Conservation (phyloP, 2,797 vertebrate genomes). For the Triplophysa bombifrons region DNA sequence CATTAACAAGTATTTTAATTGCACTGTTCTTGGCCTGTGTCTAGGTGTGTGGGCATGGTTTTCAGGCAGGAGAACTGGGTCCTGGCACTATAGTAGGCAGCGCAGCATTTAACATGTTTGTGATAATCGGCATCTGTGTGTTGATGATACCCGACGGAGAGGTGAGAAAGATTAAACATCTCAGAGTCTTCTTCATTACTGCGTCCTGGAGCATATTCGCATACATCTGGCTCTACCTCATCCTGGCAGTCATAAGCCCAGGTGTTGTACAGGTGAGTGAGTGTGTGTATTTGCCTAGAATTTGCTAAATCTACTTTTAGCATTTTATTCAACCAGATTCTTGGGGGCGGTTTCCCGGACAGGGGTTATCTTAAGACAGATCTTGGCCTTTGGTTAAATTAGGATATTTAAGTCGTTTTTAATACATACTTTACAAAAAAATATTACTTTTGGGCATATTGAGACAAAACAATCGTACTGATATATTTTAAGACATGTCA, state of each 20-base stretch:
- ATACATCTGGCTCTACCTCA: slow-evolving; percentile 95
- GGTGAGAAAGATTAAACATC: slow-evolving; percentile 89
- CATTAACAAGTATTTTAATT: too few relatives aligned
- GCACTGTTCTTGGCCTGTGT: background rate
- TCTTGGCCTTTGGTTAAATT: too few relatives aligned
- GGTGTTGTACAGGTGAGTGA: slow-evolving; percentile 81
- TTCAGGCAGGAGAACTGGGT: slow-evolving; percentile 87
- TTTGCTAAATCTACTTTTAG: background rate
- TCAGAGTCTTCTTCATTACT: slow-evolving; percentile 92
- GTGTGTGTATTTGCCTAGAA: slow-evolving; percentile 18
- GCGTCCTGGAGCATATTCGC: slow-evolving; percentile 95
- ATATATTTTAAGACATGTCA: too few relatives aligned
- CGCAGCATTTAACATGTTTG: slow-evolving; percentile 97
- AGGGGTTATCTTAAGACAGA: too few relatives aligned
- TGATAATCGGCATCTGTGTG: slow-evolving; percentile 91
- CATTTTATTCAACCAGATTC: too few relatives aligned
- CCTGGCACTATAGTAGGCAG: slow-evolving; percentile 95
- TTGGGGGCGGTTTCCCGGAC: too few relatives aligned
- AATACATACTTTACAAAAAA: too few relatives aligned
- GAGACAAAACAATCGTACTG: too few relatives aligned
- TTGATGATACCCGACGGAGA: slow-evolving; percentile 88
- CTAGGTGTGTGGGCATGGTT: slow-evolving; percentile 88
- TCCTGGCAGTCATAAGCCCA: slow-evolving; percentile 90
- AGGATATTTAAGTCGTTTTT: too few relatives aligned
- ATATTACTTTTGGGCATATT: too few relatives aligned